Conservation (phyloP, 2,113 vertebrate species). For the Rhinolophus ferrumequinum region DNA sequence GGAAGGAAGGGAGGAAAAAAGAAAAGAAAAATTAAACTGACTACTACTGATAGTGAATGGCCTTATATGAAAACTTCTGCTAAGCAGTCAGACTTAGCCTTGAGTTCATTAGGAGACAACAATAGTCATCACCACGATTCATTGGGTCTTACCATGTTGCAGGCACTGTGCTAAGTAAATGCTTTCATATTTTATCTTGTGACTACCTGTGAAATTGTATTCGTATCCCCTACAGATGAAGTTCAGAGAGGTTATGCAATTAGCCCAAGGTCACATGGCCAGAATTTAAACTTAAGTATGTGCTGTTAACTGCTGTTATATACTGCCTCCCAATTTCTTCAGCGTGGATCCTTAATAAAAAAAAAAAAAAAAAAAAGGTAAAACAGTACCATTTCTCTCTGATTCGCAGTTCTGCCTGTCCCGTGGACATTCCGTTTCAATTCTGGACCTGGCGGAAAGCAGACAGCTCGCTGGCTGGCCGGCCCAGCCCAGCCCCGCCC, state of each 20-base stretch:
- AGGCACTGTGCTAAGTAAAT: not conserved
- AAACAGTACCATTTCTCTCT: not conserved
- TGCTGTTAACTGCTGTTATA: not conserved
- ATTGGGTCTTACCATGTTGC: not conserved
- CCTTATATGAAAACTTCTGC: not conserved
- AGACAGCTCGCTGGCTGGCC: not conserved
- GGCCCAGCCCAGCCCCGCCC: no score
- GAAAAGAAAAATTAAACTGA: not conserved
- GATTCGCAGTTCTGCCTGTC: not conserved
- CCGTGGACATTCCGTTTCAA: fast-evolving
- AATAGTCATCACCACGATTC: not conserved
- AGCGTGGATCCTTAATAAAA: not conserved
- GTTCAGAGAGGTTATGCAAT: not conserved
- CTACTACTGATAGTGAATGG: not conserved
- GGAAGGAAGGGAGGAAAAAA: not conserved
- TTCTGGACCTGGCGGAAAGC: not conserved
- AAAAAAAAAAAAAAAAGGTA: not conserved
- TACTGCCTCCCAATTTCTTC: not conserved
- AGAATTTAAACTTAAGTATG: not conserved
- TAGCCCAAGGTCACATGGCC: not conserved
- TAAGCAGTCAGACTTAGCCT: not conserved
- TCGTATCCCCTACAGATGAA: not conserved
- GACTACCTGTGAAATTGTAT: not conserved
- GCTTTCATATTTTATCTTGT: not conserved
- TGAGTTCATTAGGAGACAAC: not conserved